phyloP scores from a whole-genome alignment of 2,797 vertebrate species.

The Lophotriccus pileatus region DNA sequence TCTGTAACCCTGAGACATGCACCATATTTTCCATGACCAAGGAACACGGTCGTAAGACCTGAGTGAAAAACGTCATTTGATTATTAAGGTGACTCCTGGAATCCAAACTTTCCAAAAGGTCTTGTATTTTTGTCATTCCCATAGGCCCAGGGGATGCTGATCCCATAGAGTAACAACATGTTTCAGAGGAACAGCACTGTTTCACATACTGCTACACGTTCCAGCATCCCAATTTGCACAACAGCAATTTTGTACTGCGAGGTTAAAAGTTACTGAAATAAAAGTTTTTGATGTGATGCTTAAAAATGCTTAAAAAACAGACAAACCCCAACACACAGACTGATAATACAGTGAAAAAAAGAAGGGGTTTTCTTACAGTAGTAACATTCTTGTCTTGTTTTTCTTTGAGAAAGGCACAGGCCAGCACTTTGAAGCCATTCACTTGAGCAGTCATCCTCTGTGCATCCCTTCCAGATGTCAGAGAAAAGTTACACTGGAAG shows the following conservation, averaged over 20 bases:
- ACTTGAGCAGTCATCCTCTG: constrained; percentile 84
- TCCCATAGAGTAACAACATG: neutral
- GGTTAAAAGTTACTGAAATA: neutral
- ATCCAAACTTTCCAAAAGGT: neutral
- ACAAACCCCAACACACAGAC: neutral
- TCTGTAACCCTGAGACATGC: constrained; percentile 76
- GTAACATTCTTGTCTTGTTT: constrained; percentile 81
- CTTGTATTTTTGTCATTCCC: neutral
- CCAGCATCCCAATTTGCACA: neutral
- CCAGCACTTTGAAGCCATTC: constrained; percentile 85
- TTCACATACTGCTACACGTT: neutral
- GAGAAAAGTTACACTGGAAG: constrained; percentile 85
- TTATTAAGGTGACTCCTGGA: neutral
- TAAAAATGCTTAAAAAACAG: neutral
- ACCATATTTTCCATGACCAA: constrained; percentile 83
- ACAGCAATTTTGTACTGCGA: neutral
- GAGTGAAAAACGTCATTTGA: neutral
- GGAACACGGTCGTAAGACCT: constrained; percentile 91
- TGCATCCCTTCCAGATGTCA: constrained; percentile 69
- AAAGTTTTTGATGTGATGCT: neutral
- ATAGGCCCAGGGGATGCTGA: neutral
- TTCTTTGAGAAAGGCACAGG: constrained; percentile 87
- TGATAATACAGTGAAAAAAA: neutral
- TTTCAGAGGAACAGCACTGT: neutral
- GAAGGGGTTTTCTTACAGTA: constrained; percentile 76